Evolutionary conservation across 2,888 invertebrate genomes (phyloP), one percentile per base, ranked within the genome.

Genomic region (Belgica antarctica): DNA sequence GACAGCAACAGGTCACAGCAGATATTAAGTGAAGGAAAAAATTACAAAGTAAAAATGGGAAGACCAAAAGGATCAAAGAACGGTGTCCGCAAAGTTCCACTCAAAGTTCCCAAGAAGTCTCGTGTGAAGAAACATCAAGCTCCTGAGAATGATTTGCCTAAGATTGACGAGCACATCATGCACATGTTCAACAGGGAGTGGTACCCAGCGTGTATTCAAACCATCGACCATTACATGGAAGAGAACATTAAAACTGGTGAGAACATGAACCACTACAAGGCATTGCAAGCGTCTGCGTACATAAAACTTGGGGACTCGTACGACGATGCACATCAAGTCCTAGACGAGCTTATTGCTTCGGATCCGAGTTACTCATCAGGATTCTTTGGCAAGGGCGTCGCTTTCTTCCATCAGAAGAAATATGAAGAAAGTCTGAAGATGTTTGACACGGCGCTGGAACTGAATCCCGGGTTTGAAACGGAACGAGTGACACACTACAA

Each of bases 331-430:
- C 66, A 68, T 10, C 8, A n/a, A 12, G 19, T 68, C 12, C 66
- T 68, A 1, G 52, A 68, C n/a, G 52, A 57, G 34, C 52, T 68
- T 28, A 19, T 68, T 2, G 12, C 5, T 1, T 1, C 7, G 3
- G 19, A 68, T 19, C 57, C 52, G 15, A 7, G 3, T 1, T 22
- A 68, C 15, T 1, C 52, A 12, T 68, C 22, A 28, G 66, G 52
- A 2, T 2, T 52, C n/a, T 68, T 52, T 31, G 52, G 52, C 10
- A 68, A 68, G 31, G 66, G 52, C 5, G 31, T 57, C 22, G 66
- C 66, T 8, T 57, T 22, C n/a, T 68, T 22, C n/a, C 57, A 52
- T 19, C 19, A 52, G 12, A 27, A 10, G 1, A 8, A 17, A 5
- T 28, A 31, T 19, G 66, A 68, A 2, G 22, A 68, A 8, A 57